Base-by-base conservation (phyloP, 35 echinoderm and acorn worm species). In the Ptychodera flava region DNA sequence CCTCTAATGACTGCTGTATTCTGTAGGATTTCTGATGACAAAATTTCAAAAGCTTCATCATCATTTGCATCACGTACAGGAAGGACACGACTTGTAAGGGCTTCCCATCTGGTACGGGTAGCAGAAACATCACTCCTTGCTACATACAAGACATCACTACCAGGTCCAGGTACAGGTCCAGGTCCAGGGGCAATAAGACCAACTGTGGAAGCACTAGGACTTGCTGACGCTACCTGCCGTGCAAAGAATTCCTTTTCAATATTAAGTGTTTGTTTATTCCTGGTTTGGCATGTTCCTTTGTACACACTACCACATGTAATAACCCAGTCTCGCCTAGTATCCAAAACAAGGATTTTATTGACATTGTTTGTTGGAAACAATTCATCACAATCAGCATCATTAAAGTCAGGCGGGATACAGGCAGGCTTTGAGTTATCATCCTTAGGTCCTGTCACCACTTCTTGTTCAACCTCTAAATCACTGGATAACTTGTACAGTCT, bases 291-390 rank as follows among this genome's bases (percentile, higher is more conserved):
- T 14, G 85, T 93, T 32, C 94, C 94, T 34, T 97, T 91, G 83
- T 88, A 93, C 1, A 97, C 83, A 81, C 88, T 97, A 15, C 94
- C 94, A 84, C 94, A 97, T 1, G 91, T 85, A 36, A 97, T 90
- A 29, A 97, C 38, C 33, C 85, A 83, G 82, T 89, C 81, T 30
- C 34, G 32, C 38, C 88, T 79, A 0, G 79, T 38, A 81, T 87
- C 91, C 16, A 92, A 34, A 16, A 92, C 84, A 29, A 93, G 79
- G 31, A 97, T 36, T 83, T 97, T 97, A 77, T 92, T 97, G 32
- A 97, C 84, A 77, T 97, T 97, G 31, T 97, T 78, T 1, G 85
- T 93, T 28, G 52, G 29, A 64, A 64, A 6, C 52, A 29, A 30
- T 33, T 86, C 78, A 15, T 31, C 0, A 1, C 35, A 76, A 0